phyloP scores from a whole-genome alignment of 1,140 invertebrate species.

The Pseudachorutes palmiensis region DNA sequence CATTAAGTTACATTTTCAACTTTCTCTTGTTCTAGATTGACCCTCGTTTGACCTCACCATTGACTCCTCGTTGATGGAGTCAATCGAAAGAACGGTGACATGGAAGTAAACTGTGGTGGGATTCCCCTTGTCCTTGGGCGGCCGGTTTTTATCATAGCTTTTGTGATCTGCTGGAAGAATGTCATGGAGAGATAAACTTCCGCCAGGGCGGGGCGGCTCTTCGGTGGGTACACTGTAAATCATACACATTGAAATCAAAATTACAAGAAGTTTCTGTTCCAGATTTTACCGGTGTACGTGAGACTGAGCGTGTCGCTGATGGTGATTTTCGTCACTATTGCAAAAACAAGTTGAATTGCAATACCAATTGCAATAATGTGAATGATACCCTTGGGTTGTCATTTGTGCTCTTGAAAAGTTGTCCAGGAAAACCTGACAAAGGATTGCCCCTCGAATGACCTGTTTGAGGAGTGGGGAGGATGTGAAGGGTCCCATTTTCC shows the following conservation, averaged over 20 bases:
- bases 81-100: conserved; percentile 83
- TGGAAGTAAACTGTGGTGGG: conserved; percentile 81
- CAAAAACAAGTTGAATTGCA: background rate
- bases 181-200: conserved; percentile 62
- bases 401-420: background rate
- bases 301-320: conserved; percentile 6
- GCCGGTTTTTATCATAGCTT: conserved; percentile 80
- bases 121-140: conserved; percentile 69
- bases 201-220: conserved; percentile 11
- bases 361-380: background rate
- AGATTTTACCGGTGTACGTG: too few species aligned
- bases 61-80: conserved; percentile 84
- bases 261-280: too few species aligned
- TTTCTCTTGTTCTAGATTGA: too few species aligned
- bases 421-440: too few species aligned
- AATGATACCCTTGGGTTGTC: background rate
- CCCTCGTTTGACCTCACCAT: too few species aligned
- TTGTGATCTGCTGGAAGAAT: conserved; percentile 75
- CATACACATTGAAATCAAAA: background rate
- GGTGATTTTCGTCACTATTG: background rate
- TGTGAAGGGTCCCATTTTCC: too few species aligned
- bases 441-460: too few species aligned
- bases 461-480: too few species aligned
- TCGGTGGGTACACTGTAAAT: conserved; percentile 8
- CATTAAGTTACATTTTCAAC: too few species aligned